Conservation (phyloP, 2,888 invertebrate genomes). For the Cosmia trapezina region DNA sequence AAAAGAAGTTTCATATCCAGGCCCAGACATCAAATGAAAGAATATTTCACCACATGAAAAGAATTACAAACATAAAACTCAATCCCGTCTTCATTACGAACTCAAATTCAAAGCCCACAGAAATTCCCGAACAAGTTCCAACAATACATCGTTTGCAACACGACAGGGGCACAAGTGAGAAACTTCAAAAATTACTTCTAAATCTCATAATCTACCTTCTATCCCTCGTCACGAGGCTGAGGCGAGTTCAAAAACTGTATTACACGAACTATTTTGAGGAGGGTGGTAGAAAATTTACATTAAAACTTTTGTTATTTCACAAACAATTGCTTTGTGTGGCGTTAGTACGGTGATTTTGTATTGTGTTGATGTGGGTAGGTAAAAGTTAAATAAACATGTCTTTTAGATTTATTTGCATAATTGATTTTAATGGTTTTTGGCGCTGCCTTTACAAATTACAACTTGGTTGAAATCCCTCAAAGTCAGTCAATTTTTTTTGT, state of each 20-base stretch:
- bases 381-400: background rate
- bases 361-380: constrained; percentile 1
- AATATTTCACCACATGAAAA: background rate
- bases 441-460: too few relatives aligned
- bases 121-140: constrained; percentile 25
- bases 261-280: constrained; percentile 52
- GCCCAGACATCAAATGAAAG: background rate
- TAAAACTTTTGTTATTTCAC: constrained; percentile 54
- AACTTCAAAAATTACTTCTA: constrained; percentile 71
- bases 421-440: too few relatives aligned
- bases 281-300: constrained; percentile 44
- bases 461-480: too few relatives aligned
- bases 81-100: constrained; percentile 12
- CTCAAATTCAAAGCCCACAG: background rate
- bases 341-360: constrained; percentile 2
- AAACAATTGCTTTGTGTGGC: constrained; percentile 10
- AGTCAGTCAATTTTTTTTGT: too few relatives aligned
- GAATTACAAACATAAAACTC: constrained; percentile 5
- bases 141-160: constrained; percentile 53
- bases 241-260: constrained; percentile 59
- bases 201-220: constrained; percentile 60
- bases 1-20: background rate
- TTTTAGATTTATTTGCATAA: background rate
- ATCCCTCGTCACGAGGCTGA: constrained; percentile 39
- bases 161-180: constrained; percentile 16